phyloP scores from a whole-genome alignment of 2,888 invertebrate genomes.

The Electrophaes corylata region DNA sequence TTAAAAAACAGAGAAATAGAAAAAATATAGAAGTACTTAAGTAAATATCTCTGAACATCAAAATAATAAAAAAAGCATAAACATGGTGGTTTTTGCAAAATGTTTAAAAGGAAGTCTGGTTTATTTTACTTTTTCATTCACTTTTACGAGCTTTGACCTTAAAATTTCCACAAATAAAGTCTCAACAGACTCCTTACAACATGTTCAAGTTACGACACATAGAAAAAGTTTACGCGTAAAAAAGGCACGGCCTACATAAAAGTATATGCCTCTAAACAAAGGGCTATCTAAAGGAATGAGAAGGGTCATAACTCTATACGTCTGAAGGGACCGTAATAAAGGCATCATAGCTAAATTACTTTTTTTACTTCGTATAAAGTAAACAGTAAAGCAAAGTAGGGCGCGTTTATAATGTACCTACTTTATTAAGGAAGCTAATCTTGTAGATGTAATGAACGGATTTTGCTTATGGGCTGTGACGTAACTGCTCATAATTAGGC shows the following conservation, averaged over 20 bases:
- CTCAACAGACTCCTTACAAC: slow-evolving; percentile 33
- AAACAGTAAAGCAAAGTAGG: slow-evolving; percentile 43
- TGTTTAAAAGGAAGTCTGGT: slow-evolving; percentile 1
- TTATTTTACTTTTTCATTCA: slow-evolving; percentile 11
- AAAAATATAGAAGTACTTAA: no score
- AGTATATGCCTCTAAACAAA: slow-evolving; percentile 53
- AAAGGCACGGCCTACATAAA: slow-evolving; percentile 39
- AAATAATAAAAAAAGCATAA: no score
- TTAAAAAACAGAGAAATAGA: no score
- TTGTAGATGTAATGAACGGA: slow-evolving; percentile 34
- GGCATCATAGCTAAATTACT: slow-evolving; percentile 63
- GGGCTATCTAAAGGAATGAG: slow-evolving; percentile 55
- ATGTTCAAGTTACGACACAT: slow-evolving; percentile 42
- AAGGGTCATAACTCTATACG: slow-evolving; percentile 58
- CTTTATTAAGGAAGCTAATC: slow-evolving; percentile 35
- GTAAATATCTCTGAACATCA: no score
- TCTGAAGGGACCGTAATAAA: slow-evolving; percentile 58
- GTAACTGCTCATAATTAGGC: slow-evolving; percentile 22
- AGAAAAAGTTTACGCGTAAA: slow-evolving; percentile 42
- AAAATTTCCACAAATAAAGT: slow-evolving; percentile 32
- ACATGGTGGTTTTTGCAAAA: not conserved
- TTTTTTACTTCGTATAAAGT: slow-evolving; percentile 57
- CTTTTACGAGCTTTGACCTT: slow-evolving; percentile 28
- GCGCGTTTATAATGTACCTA: slow-evolving; percentile 46
- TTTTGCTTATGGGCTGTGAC: slow-evolving; percentile 32